Evolutionary conservation across 2,888 invertebrate species (phyloP).

Genomic region (Scrobipalpa costella): DNA sequence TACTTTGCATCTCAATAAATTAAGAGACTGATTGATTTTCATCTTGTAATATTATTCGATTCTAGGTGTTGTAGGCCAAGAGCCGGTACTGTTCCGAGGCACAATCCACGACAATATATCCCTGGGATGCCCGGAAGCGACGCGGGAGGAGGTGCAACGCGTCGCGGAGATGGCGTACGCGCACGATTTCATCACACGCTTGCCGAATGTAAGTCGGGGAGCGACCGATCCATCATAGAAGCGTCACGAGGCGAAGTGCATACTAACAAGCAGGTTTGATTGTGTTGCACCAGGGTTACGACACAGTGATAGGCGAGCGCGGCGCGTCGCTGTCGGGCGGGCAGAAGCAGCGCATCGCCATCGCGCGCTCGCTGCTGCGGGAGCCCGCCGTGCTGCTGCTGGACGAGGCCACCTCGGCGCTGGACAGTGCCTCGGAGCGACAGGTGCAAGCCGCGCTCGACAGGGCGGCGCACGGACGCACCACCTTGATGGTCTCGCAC

Average conservation of each 20-base stretch:
- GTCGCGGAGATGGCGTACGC: conserved; percentile 89
- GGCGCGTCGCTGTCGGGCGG: conserved; percentile 91
- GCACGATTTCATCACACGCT: conserved; percentile 86
- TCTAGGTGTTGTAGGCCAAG: conserved; percentile 90
- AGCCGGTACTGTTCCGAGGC: conserved; percentile 91
- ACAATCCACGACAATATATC: conserved; percentile 86
- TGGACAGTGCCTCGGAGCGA: conserved; percentile 90
- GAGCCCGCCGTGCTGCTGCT: conserved; percentile 87
- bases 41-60: conserved; percentile 1
- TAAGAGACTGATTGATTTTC: not conserved
- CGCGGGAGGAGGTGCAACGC: conserved; percentile 84
- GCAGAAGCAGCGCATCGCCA: conserved; percentile 92
- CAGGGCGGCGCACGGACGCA: conserved; percentile 85
- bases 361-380: conserved; percentile 89
- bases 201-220: conserved; percentile 82
- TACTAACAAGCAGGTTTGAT: not conserved
- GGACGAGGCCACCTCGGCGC: conserved; percentile 92
- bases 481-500: conserved; percentile 88
- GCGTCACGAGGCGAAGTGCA: no score
- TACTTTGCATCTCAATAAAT: no score
- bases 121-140: conserved; percentile 86
- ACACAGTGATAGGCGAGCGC: conserved; percentile 89
- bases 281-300: conserved; percentile 80
- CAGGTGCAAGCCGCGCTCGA: conserved; percentile 90
- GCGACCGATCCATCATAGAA: no score